Evolutionary conservation across 2,888 invertebrate species (phyloP).

Genomic region (Tenthredo amoena): DNA sequence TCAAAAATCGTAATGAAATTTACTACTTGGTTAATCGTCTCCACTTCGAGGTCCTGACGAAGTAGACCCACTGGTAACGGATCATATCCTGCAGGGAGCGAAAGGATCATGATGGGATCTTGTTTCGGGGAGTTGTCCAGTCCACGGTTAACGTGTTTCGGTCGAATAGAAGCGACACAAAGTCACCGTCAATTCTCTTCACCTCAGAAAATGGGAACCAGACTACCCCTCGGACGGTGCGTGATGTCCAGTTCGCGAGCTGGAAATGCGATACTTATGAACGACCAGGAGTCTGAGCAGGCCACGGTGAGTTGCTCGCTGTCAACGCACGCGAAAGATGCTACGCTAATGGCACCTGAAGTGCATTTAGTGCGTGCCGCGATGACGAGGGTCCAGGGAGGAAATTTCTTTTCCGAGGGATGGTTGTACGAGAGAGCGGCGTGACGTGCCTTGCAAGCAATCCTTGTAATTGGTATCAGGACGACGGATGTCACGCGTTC

Average conservation of each 20-base stretch:
- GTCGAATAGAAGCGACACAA: constrained; percentile 11
- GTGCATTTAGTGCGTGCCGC: constrained; percentile 40
- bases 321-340: constrained; percentile 39
- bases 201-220: neutral
- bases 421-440: neutral
- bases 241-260: constrained; percentile 27
- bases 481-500: neutral
- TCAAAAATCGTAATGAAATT: neutral
- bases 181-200: constrained; percentile 49
- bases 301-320: constrained; percentile 23
- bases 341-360: constrained; percentile 48
- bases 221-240: constrained; percentile 22
- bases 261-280: constrained; percentile 47
- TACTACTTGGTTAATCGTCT: neutral
- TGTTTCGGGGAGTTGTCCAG: constrained; percentile 18
- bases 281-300: constrained; percentile 36
- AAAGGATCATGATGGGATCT: constrained; percentile 9
- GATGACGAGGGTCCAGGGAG: constrained; percentile 46
- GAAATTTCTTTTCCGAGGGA: constrained; percentile 31
- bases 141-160: constrained; percentile 1
- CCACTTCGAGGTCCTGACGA: neutral
- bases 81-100: neutral
- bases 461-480: constrained; percentile 25
- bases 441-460: constrained; percentile 31
- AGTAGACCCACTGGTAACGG: neutral